Evolutionary conservation across 2,797 vertebrate genomes (phyloP).

Genomic region (Leontopithecus rosalia): DNA sequence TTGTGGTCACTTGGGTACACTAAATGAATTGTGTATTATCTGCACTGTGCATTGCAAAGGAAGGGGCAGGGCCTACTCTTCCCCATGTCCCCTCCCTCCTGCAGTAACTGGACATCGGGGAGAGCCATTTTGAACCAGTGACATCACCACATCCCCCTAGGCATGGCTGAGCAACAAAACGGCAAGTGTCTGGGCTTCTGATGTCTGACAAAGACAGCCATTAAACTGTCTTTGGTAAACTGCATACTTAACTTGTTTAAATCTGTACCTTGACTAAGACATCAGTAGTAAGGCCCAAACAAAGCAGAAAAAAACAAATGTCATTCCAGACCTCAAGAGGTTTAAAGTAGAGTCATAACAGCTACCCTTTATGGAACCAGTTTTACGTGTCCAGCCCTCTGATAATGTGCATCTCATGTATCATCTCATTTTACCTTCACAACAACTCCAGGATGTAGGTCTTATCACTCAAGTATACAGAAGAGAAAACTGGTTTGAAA

Average conservation of each 20-base stretch:
- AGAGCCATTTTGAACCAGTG: neutral
- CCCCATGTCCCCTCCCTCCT: neutral
- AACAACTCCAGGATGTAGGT: neutral
- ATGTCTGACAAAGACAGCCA: neutral
- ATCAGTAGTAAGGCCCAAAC: neutral
- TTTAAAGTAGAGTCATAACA: neutral
- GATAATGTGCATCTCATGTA: neutral
- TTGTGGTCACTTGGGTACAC: no score
- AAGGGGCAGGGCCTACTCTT: neutral
- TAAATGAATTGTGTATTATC: rapidly evolving
- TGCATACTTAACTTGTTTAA: neutral
- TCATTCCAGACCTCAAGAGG: neutral
- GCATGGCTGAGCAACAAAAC: neutral
- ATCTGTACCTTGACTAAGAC: neutral
- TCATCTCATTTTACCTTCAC: neutral
- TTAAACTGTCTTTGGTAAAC: neutral
- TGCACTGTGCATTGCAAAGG: neutral
- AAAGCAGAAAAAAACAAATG: neutral
- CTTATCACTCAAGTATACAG: neutral
- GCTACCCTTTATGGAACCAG: neutral
- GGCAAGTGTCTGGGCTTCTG: neutral
- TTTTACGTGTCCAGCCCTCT: neutral
- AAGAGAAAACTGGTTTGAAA: neutral
- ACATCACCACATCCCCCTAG: no score
- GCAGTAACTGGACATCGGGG: rapidly evolving